phyloP scores from a whole-genome alignment of 1,140 invertebrate species.

The Lepidurus packardi region DNA sequence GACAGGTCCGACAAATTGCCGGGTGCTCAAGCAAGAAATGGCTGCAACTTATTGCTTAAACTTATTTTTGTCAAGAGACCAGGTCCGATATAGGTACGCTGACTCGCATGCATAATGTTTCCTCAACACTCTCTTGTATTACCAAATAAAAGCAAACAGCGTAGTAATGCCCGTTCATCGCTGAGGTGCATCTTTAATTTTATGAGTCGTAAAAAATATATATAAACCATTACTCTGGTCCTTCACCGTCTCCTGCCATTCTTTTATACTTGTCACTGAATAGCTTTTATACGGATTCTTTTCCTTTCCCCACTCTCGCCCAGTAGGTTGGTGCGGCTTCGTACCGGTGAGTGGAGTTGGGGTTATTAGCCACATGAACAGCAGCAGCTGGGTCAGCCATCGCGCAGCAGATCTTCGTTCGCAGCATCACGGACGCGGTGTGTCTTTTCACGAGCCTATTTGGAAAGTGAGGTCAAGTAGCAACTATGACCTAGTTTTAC shows the following conservation, averaged over 20 bases:
- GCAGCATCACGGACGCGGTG: not conserved
- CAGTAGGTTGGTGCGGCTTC: not conserved
- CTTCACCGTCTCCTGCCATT: not conserved
- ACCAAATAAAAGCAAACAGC: not conserved
- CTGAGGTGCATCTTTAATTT: slow-evolving; percentile 6
- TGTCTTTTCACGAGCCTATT: slow-evolving; percentile 2
- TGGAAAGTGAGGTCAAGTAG: slow-evolving; percentile 18
- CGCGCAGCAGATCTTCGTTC: not conserved
- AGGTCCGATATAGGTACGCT: not conserved
- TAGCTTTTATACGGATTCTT: slow-evolving; percentile 9
- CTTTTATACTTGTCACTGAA: not conserved
- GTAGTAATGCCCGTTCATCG: not conserved
- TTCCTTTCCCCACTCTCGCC: not conserved
- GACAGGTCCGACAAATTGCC: not conserved
- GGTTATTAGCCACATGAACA: slow-evolving; percentile 2
- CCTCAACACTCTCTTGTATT: not conserved
- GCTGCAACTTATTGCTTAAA: not conserved
- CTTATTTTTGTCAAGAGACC: slow-evolving; percentile 5
- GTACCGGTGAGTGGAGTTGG: not conserved
- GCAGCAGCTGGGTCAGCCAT: slow-evolving; percentile 2
- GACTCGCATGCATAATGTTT: not conserved
- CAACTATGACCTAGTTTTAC: slow-evolving; percentile 19
- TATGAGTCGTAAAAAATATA: not conserved
- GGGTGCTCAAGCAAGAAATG: not conserved
- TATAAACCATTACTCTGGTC: not conserved